These are phyloP conservation scores for Leucophenga maculata DNA, from an alignment of 2,888 invertebrate species.

Conservation along the genomic window DNA sequence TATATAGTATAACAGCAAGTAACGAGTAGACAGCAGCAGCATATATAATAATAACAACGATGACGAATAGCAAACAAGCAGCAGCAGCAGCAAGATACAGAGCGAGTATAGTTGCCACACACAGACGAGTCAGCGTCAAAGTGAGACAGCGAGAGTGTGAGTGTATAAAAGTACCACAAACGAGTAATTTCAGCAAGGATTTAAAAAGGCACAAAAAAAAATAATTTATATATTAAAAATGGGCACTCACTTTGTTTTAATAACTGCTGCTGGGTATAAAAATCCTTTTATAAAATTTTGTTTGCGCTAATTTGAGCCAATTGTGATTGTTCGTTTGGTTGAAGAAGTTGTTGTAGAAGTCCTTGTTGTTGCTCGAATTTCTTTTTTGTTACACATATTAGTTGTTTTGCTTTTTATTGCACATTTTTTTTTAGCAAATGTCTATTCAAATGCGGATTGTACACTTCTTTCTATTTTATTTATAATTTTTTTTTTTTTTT, in stretches of 20 bases:
- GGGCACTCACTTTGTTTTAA: background rate
- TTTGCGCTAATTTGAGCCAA: background rate
- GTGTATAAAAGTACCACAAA: too few species aligned
- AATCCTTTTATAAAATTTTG: conserved; percentile 11
- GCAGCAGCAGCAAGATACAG: conserved; percentile 29
- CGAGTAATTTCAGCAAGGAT: too few species aligned
- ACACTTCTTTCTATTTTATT: conserved; percentile 11
- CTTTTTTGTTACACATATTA: conserved; percentile 11
- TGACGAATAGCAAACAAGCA: background rate
- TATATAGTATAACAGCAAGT: conserved; percentile 25
- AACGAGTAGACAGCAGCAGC: conserved; percentile 4
- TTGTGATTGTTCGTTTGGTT: background rate
- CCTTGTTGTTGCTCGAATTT: conserved; percentile 15
- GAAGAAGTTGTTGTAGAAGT: conserved; percentile 6
- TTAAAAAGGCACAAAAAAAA: too few species aligned
- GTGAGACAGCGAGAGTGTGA: too few species aligned
- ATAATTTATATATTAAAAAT: background rate
- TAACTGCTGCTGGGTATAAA: background rate
- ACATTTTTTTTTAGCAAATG: conserved; percentile 43
- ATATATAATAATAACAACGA: too few species aligned
- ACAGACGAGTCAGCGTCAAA: too few species aligned
- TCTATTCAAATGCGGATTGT: conserved; percentile 3
- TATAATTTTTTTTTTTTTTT: conserved; percentile 20
- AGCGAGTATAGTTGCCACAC: conserved; percentile 42
- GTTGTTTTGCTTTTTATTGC: conserved; percentile 50